phyloP scores from a whole-genome alignment of 2,888 invertebrate genomes.

The Lydus trimaculatus region DNA sequence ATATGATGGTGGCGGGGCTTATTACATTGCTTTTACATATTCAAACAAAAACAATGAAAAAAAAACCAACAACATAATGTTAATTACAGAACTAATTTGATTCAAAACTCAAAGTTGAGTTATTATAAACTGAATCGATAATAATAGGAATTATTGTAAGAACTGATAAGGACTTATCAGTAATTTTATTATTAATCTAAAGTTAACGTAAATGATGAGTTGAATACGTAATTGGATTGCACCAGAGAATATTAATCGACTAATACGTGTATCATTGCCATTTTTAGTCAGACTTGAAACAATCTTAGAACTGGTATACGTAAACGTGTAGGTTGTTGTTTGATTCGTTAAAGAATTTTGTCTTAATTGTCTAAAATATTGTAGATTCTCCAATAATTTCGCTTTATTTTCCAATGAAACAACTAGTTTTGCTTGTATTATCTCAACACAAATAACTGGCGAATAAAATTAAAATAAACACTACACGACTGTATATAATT shows the following conservation, averaged over 20 bases:
- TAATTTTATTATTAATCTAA: not conserved
- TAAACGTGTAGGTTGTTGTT: slow-evolving; percentile 1
- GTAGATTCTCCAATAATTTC: not conserved
- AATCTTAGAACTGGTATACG: not conserved
- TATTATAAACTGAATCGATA: not conserved
- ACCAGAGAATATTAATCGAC: not conserved
- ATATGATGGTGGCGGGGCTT: slow-evolving; percentile 33
- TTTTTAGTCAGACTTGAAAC: slow-evolving; percentile 2
- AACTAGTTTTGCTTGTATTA: not conserved
- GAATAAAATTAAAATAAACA: no score
- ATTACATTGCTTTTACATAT: not conserved
- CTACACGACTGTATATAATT: not conserved
- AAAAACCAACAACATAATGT: not conserved
- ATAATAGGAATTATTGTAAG: not conserved
- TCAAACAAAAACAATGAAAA: slow-evolving; percentile 9
- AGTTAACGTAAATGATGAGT: slow-evolving; percentile 5
- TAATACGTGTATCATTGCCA: not conserved
- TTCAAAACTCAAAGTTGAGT: not conserved
- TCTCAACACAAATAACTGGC: not conserved
- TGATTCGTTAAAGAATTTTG: not conserved
- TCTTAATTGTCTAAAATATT: no score
- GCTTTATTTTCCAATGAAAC: not conserved
- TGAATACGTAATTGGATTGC: not conserved
- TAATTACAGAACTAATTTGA: not conserved
- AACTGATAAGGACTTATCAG: not conserved